Percentiles rank a stretch among this genome's conserved stretches.
Evolutionary conservation across 2,888 invertebrate species (phyloP).

Genomic region (Copidosoma aretas): DNA sequence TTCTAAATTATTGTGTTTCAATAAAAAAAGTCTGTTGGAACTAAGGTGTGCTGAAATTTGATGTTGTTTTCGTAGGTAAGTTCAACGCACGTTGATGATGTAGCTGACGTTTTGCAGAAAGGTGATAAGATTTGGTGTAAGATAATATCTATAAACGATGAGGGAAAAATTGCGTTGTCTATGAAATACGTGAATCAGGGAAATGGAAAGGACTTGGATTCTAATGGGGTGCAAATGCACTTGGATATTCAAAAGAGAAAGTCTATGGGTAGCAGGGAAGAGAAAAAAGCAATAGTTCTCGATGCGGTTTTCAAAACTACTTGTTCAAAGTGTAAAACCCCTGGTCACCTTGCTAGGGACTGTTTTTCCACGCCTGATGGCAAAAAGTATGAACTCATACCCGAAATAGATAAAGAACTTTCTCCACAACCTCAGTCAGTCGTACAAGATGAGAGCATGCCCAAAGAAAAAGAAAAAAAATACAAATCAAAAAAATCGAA

Average conservation of each 20-base stretch:
- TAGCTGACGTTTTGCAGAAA: constrained; percentile 57
- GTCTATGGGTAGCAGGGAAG: constrained; percentile 44
- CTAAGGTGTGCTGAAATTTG: no score
- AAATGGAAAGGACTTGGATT: constrained; percentile 60
- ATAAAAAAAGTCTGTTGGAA: no score
- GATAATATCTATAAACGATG: constrained; percentile 56
- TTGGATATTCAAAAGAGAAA: constrained; percentile 58
- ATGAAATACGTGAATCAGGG: constrained; percentile 63
- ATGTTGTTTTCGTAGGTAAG: constrained; percentile 48
- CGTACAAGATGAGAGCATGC: constrained; percentile 20
- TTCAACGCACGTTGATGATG: constrained; percentile 57
- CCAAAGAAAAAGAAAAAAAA: constrained; percentile 47
- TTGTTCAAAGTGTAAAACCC: constrained; percentile 60
- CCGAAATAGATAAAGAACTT: constrained; percentile 53
- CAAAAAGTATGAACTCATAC: constrained; percentile 60
- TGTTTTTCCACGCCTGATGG: constrained; percentile 61
- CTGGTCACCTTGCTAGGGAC: constrained; percentile 60
- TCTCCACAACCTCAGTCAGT: not conserved
- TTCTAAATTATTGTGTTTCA: no score
- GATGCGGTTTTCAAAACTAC: constrained; percentile 61
- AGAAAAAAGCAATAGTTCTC: constrained; percentile 58
- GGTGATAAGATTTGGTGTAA: constrained; percentile 63
- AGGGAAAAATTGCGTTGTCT: constrained; percentile 61
- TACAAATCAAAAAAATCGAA: constrained; percentile 53
- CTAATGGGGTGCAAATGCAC: constrained; percentile 60